Evolutionary conservation across 2,113 vertebrate species (phyloP), one percentile per base, ranked within the genome.

Genomic region (Aspidoscelis tigris): DNA sequence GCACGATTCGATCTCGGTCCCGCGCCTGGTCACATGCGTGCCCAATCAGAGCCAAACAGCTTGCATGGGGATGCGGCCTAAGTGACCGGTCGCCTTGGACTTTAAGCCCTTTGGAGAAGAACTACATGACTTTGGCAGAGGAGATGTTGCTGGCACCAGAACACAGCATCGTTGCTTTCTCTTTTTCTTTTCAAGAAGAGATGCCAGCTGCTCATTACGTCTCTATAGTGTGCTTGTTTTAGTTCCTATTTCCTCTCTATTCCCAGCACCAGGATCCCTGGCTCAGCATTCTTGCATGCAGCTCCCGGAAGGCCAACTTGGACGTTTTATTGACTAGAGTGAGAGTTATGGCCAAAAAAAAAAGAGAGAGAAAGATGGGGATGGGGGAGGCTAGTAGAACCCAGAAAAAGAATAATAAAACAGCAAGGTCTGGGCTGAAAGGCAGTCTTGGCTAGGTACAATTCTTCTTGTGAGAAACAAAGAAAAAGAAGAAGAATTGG

Each of bases 141-240:
- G 71, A 64, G 16, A 61, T n/a, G 24, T 21, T 18, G 47, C 5
- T 43, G 33, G 10, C 68, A 2, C 70, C 39, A 14, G 80, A 44
- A 43, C 6, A 9, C 22, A 21, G 71, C 71, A 55, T 74, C 9
- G 1, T 43, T 22, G 21, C 18, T 5, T 41, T 66, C 65, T 66
- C 65, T 24, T n/a, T 70, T 10, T 47, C 58, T 47, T 66, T 58
- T n/a, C 75, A 39, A 3, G 41, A 33, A 43, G 71, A 82, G 71
- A 82, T 33, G 58, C 81, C 71, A 82, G 81, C 71, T 82, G 81
- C 71, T 74, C 81, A 64, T 82, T 82, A 74, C 39, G 44, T 74
- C 58, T 65, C 81, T 74, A 18, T 21, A 74, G 12, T 7, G 8
- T 4, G 6, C 55, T 74, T 11, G 70, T 55, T 64, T 64, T 18